These are phyloP conservation scores for Cricetomys ansorgei DNA, from an alignment of 2,113 vertebrate species.

Conservation along the genomic window DNA sequence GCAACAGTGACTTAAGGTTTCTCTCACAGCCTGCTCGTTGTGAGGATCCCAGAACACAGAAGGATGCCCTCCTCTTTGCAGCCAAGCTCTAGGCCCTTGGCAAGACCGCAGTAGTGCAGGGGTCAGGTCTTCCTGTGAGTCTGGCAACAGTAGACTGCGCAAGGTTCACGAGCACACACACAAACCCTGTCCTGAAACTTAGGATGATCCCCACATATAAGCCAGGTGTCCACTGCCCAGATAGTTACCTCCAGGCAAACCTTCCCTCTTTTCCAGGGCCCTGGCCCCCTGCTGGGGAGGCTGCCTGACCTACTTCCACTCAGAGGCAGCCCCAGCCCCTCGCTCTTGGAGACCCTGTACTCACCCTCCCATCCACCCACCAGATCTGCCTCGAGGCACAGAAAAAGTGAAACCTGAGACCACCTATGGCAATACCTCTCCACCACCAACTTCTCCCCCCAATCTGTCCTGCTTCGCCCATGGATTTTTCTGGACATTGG, in stretches of 20 bases:
- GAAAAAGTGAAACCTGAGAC: neutral
- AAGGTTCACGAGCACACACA: fast-evolving
- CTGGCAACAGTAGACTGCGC: fast-evolving
- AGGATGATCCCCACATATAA: fast-evolving
- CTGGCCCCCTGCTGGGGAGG: neutral
- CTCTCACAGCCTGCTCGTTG: neutral
- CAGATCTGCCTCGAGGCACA: neutral
- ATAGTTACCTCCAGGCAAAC: neutral
- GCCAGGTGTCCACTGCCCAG: fast-evolving
- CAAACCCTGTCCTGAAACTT: neutral
- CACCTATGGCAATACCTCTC: fast-evolving
- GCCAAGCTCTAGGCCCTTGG: fast-evolving
- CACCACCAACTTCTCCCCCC: fast-evolving
- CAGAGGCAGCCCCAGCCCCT: neutral
- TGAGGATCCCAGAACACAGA: fast-evolving
- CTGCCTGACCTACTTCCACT: neutral
- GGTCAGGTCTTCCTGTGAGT: fast-evolving
- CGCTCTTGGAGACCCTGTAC: fast-evolving
- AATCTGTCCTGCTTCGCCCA: neutral
- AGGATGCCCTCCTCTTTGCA: fast-evolving
- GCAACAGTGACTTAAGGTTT: fast-evolving
- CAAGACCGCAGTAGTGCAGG: neutral
- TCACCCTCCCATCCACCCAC: fast-evolving
- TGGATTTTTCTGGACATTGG: neutral
- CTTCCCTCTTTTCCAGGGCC: neutral